Percentiles rank a stretch among this genome's conserved stretches.
Conservation (phyloP, 2,113 vertebrate species). For the Paratilapia polleni region DNA sequence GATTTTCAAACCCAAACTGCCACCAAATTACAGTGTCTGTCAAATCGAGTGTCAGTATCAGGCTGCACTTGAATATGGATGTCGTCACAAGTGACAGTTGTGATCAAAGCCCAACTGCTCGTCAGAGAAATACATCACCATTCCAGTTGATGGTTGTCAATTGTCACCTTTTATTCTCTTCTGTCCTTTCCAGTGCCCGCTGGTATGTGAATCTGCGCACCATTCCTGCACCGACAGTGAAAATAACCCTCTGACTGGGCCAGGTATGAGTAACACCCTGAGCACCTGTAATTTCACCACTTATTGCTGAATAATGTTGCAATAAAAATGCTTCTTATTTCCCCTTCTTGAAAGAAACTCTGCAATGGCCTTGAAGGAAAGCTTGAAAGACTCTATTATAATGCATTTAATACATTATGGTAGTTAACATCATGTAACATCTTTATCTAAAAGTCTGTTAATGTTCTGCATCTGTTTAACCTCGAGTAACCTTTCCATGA, state of each 20-base stretch:
- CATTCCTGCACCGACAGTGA: slow-evolving; percentile 82
- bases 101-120: background rate
- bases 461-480: slow-evolving; percentile 31
- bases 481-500: slow-evolving; percentile 24
- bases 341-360: background rate
- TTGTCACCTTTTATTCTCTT: slow-evolving; percentile 5
- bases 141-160: background rate
- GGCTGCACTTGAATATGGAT: background rate
- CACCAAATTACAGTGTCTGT: background rate
- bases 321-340: background rate
- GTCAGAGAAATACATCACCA: background rate
- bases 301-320: background rate
- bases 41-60: background rate
- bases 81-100: background rate
- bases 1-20: background rate
- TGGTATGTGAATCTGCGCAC: slow-evolving; percentile 87
- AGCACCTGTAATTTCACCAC: slow-evolving; percentile 12
- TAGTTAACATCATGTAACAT: background rate
- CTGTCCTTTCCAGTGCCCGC: slow-evolving; percentile 83
- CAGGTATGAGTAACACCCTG: slow-evolving; percentile 80
- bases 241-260: slow-evolving; percentile 86
- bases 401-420: background rate
- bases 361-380: background rate
- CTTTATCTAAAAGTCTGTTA: background rate
- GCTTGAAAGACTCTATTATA: background rate